Evolutionary conservation across 2,113 vertebrate genomes (phyloP), one percentile per base, ranked within the genome.

Genomic region (Thymallus thymallus): DNA sequence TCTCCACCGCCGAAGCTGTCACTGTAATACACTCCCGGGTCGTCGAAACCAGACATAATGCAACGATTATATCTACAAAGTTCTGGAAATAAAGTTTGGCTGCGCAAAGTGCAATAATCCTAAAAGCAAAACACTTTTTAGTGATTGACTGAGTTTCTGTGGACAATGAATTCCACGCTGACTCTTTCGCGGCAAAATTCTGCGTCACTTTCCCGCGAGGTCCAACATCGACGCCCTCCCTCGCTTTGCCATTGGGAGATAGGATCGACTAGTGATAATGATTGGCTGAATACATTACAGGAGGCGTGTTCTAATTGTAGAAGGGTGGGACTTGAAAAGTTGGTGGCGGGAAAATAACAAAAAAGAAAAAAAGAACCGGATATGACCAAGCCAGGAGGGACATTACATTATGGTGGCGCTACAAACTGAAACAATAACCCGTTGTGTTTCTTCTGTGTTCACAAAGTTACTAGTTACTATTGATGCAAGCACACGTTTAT

Each of bases 41-140:
- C 95, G 71, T 99, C 98, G 73, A 99, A 99, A 63, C 97, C 96
- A 45, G 98, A 98, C 97, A 99, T 99, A 5, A 10, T 89, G 62
- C 26, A 63, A 2, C 23, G 10, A 62, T 4, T 26, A 6, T 35
- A 5, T 1, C 4, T 3, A 30, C 13, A 23, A 66, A 66, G 66
- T 9, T 32, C 5, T n/a, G 26, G 18, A 2, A 4, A 16, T 6
- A 32, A 74, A 68, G 20, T 16, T 0, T 7, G 2, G 6, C 20
- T 26, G 29, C 14, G 41, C 18, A 48, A n/a, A 29, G 23, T 46
- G 16, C 13, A 32, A 3, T 22, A 16, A 35, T 0, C 0, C 35
- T 62, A 4, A 24, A 61, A 3, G n/a, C 22, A 41, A 61, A 41
- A 32, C 6, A 14, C n/a, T 16, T 41, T 30, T 3, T 0, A 2